Evolutionary conservation across 2,888 invertebrate species (phyloP), one percentile per base, ranked within the genome.

Genomic region (Parnassius orleans): DNA sequence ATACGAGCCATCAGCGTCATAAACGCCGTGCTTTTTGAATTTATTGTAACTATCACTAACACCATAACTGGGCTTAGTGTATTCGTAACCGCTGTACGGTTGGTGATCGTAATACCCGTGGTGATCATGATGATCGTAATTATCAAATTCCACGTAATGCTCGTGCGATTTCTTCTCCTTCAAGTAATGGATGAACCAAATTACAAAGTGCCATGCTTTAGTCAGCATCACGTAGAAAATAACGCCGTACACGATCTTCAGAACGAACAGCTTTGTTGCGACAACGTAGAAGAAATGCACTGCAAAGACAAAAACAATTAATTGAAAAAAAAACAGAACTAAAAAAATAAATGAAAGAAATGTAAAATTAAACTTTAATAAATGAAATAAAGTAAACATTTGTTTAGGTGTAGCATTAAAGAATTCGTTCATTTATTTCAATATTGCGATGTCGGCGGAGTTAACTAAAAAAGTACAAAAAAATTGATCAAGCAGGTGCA

Each of bases 1-100:
- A 71, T 81, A 90, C 0, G 90, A 90, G 0, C 90, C 90, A 68
- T 90, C 90, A 0, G 90, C 76, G 56, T 90, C 90, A 64, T 90
- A 90, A 41, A 83, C 64, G 11, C 53, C 53, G 1, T 63, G 65
- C 42, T 80, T 80, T 52, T 78, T 78, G 57, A 69, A 66, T n/a
- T 65, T 69, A 61, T 53, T 57, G 9, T 61, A 65, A 42, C 14
- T 57, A 41, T 67, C 66, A n/a, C 58, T 61, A 3, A 64, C 62
- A 24, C 67, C 71, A 53, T 77, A 72, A 43, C 69, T 69, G 10
- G 67, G 65, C 57, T 74, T 76, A 53, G 66, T 3, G 70, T 69
- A 67, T 15, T 72, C 72, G 57, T 74, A 70, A 0, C 54, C 50
- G 0, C 68, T 70, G 57, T 74, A 73, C 0, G 72, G 72, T 50